Evolutionary conservation across 2,888 invertebrate species (phyloP).

Genomic region (Dinocampus coccinellae): DNA sequence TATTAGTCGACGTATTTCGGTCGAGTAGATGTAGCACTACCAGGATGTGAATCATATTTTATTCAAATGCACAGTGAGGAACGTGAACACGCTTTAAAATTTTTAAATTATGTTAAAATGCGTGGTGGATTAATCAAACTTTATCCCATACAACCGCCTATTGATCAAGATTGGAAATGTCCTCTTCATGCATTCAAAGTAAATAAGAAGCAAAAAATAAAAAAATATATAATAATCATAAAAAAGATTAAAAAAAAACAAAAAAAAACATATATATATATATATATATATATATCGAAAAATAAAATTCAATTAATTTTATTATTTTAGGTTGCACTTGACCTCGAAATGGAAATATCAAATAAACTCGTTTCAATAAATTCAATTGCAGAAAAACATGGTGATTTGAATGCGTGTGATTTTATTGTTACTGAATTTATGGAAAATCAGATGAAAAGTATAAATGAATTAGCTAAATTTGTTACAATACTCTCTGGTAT

Average conservation of each 20-base stretch:
- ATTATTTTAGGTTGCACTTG: constrained; percentile 52
- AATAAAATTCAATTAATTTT: no score
- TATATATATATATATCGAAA: no score
- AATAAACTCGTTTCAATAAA: constrained; percentile 69
- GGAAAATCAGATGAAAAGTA: constrained; percentile 74
- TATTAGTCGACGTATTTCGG: constrained; percentile 67
- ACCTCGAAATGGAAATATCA: constrained; percentile 54
- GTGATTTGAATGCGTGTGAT: constrained; percentile 71
- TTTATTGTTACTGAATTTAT: constrained; percentile 72
- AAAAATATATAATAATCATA: no score
- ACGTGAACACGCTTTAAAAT: constrained; percentile 68
- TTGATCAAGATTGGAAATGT: constrained; percentile 66
- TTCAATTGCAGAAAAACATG: constrained; percentile 67
- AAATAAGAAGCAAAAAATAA: constrained; percentile 40
- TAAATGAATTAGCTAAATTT: constrained; percentile 74
- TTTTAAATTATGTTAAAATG: constrained; percentile 70
- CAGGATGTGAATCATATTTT: constrained; percentile 68
- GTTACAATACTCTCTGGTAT: constrained; percentile 68
- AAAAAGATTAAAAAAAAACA: no score
- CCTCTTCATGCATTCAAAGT: constrained; percentile 67
- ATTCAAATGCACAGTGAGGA: constrained; percentile 71
- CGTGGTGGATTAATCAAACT: constrained; percentile 69
- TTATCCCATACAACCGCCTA: constrained; percentile 56
- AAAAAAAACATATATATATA: no score
- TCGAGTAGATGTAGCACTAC: constrained; percentile 68